Conservation (phyloP, 2,797 vertebrate genomes). For the Erpetoichthys calabaricus region DNA sequence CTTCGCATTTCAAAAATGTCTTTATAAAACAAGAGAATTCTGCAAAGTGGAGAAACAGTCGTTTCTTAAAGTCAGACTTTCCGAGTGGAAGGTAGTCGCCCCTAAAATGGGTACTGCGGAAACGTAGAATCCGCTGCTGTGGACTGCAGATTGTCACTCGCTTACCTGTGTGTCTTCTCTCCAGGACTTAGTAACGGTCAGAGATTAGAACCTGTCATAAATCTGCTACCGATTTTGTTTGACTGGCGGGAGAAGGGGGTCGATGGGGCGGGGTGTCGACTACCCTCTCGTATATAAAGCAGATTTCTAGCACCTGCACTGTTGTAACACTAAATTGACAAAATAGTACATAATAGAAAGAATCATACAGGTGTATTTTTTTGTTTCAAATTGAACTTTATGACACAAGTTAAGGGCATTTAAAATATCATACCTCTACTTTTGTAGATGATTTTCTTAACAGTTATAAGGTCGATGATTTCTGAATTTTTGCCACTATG, state of each 20-base stretch:
- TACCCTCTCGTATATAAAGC: conserved; percentile 48
- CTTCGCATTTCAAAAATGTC: no score
- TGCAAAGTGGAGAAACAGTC: no score
- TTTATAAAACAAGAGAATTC: no score
- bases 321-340: conserved; percentile 15
- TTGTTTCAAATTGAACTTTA: not conserved
- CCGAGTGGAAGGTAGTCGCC: no score
- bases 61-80: no score
- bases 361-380: not conserved
- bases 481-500: conserved; percentile 38
- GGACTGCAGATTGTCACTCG: conserved; percentile 6
- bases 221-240: conserved; percentile 68
- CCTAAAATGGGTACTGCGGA: no score
- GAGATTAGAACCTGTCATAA: conserved; percentile 85
- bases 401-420: not conserved
- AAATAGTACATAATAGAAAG: no score
- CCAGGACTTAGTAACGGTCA: conserved; percentile 65
- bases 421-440: not conserved
- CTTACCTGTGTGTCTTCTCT: conserved; percentile 53
- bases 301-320: conserved; percentile 39
- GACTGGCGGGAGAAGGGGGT: conserved; percentile 42
- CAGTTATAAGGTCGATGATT: conserved; percentile 4
- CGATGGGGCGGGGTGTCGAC: conserved; percentile 28
- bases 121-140: no score
- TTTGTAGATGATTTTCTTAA: not conserved